Conservation (phyloP, 2,797 vertebrate genomes). For the Octomys mimax region DNA sequence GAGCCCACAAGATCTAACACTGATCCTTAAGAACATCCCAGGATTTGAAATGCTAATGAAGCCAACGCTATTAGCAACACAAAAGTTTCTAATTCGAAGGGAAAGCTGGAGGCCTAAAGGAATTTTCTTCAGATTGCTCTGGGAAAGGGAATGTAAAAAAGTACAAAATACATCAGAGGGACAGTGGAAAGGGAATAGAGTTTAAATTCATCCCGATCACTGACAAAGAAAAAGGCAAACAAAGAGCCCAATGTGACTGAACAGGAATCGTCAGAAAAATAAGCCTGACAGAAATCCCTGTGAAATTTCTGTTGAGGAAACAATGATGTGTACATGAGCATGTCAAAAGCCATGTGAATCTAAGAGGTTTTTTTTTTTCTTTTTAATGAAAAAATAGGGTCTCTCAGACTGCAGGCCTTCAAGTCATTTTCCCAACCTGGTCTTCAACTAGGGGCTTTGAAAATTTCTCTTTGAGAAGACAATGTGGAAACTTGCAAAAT, state of each 20-base stretch:
- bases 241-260: constrained; percentile 18
- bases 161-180: constrained; percentile 58
- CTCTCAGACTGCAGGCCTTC: constrained; percentile 15
- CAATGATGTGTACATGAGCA: not conserved
- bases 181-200: not conserved
- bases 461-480: not conserved
- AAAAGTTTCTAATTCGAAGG: constrained; percentile 72
- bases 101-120: constrained; percentile 58
- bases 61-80: constrained; percentile 70
- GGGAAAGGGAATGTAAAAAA: constrained; percentile 63
- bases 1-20: constrained; percentile 34
- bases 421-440: not conserved
- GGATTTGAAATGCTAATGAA: constrained; percentile 77
- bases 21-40: not conserved
- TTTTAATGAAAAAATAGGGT: not conserved
- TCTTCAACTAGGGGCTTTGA: not conserved
- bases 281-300: constrained; percentile 30
- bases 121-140: constrained; percentile 67
- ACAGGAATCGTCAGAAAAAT: not conserved
- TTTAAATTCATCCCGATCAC: constrained; percentile 56
- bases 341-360: not conserved
- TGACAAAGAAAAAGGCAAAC: constrained; percentile 62
- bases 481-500: not conserved
- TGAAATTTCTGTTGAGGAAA: constrained; percentile 53
- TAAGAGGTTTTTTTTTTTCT: not conserved